These are phyloP conservation scores for Anguilla marmorata DNA, from an alignment of 2,797 vertebrate species.

Conservation along the genomic window DNA sequence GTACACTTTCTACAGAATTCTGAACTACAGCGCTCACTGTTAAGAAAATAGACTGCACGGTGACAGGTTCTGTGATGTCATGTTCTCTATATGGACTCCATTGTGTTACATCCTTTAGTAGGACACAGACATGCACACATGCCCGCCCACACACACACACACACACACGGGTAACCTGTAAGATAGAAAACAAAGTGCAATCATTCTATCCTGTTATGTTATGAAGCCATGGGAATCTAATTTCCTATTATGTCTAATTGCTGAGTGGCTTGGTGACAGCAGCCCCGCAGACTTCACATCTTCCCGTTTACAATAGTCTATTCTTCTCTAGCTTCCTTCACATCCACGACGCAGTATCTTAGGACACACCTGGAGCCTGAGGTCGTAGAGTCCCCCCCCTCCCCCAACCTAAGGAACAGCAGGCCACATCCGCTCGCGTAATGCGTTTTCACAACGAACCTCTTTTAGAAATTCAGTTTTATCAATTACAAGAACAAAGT, in stretches of 20 bases:
- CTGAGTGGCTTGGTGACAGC: slow-evolving; percentile 13
- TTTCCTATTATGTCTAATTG: slow-evolving; percentile 52
- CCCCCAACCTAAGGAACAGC: not conserved
- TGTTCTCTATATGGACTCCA: not conserved
- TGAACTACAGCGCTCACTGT: not conserved
- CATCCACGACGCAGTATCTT: slow-evolving; percentile 43
- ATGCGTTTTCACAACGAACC: no score
- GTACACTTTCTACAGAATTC: not conserved
- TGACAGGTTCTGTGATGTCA: not conserved
- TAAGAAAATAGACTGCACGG: not conserved
- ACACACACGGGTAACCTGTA: slow-evolving; percentile 10
- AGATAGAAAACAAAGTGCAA: slow-evolving; percentile 26
- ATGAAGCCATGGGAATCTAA: slow-evolving; percentile 43
- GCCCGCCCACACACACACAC: no score
- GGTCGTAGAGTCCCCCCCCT: not conserved
- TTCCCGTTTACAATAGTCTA: slow-evolving; percentile 61
- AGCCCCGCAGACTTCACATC: slow-evolving; percentile 39
- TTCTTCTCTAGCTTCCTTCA: slow-evolving; percentile 65
- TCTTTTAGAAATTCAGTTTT: not conserved
- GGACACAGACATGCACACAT: not conserved
- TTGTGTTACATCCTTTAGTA: not conserved
- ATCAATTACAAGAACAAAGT: slow-evolving; percentile 8
- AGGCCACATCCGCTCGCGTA: not conserved
- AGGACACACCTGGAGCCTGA: slow-evolving; percentile 69
- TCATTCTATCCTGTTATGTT: slow-evolving; percentile 42